These are phyloP conservation scores for Rhabdophis nuchalis DNA, from an alignment of 2,797 vertebrate genomes.

Conservation along the genomic window DNA sequence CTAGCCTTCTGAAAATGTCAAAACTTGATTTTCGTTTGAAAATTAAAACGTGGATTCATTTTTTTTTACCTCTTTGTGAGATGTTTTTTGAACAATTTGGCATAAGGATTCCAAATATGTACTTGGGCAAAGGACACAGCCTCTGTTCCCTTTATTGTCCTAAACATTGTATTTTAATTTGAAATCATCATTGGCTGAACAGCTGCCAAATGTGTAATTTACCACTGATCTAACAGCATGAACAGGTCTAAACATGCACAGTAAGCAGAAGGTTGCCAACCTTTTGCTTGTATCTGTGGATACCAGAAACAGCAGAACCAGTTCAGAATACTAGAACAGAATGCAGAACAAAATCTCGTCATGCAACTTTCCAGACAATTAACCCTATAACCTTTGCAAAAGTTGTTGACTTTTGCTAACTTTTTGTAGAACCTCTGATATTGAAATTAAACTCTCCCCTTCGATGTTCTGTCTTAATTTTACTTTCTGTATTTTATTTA, in stretches of 20 bases:
- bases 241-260: constrained; percentile 91
- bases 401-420: constrained; percentile 52
- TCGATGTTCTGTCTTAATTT: constrained; percentile 44
- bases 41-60: neutral
- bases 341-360: constrained; percentile 76
- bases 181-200: constrained; percentile 75
- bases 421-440: constrained; percentile 54
- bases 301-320: constrained; percentile 97
- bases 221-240: constrained; percentile 80
- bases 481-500: constrained; percentile 46
- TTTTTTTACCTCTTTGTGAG: constrained; percentile 32
- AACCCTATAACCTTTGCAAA: constrained; percentile 72
- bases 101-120: constrained; percentile 42
- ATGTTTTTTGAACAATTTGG: constrained; percentile 38
- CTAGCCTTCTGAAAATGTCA: constrained; percentile 4
- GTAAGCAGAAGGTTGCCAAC: constrained; percentile 82
- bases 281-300: constrained; percentile 92
- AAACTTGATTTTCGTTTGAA: constrained; percentile 6
- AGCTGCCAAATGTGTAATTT: constrained; percentile 79
- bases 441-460: neutral
- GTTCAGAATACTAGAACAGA: constrained; percentile 78
- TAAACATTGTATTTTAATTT: constrained; percentile 72
- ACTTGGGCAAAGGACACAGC: constrained; percentile 67
- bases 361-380: constrained; percentile 89
- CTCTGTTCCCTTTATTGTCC: constrained; percentile 69